Percentiles rank a stretch among this genome's conserved stretches.
Conservation (phyloP, 2,797 vertebrate species). For the Thalassophryne amazonica region DNA sequence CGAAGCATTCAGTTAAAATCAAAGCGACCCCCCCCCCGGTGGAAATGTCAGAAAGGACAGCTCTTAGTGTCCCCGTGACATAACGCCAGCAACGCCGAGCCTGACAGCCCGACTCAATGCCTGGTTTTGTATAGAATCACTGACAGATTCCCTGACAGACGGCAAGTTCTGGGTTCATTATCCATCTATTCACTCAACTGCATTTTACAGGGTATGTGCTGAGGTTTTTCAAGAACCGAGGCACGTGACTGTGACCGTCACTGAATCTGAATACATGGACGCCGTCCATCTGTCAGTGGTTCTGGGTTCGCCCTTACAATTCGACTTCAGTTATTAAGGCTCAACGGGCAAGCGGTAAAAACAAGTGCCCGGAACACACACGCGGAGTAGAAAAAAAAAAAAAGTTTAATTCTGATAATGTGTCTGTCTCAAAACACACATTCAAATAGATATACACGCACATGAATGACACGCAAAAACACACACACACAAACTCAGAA, state of each 20-base stretch:
- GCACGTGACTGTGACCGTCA: no score
- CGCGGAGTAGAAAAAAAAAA: no score
- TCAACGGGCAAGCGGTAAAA: conserved; percentile 75
- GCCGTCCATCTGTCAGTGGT: conserved; percentile 25
- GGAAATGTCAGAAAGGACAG: conserved; percentile 53
- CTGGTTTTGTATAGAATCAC: conserved; percentile 46
- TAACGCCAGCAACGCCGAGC: conserved; percentile 43
- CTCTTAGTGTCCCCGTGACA: conserved; percentile 31
- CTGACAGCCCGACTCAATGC: conserved; percentile 46
- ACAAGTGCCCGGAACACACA: conserved; percentile 71
- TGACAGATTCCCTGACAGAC: conserved; percentile 7
- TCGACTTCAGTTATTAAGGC: conserved; percentile 76
- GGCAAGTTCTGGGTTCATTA: no score
- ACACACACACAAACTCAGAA: conserved; percentile 44
- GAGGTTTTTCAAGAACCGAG: no score
- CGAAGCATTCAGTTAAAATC: conserved; percentile 5
- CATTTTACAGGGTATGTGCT: no score
- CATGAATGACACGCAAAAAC: conserved; percentile 12
- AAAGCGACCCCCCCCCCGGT: conserved; percentile 4
- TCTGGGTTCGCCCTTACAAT: conserved; percentile 51
- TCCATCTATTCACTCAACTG: no score
- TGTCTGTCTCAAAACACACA: conserved; percentile 54
- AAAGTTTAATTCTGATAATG: conserved; percentile 68
- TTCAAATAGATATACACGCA: conserved; percentile 20
- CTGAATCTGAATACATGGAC: neutral